phyloP scores from a whole-genome alignment of 1,140 invertebrate species.

The Pseudomyrmex pallidus region DNA sequence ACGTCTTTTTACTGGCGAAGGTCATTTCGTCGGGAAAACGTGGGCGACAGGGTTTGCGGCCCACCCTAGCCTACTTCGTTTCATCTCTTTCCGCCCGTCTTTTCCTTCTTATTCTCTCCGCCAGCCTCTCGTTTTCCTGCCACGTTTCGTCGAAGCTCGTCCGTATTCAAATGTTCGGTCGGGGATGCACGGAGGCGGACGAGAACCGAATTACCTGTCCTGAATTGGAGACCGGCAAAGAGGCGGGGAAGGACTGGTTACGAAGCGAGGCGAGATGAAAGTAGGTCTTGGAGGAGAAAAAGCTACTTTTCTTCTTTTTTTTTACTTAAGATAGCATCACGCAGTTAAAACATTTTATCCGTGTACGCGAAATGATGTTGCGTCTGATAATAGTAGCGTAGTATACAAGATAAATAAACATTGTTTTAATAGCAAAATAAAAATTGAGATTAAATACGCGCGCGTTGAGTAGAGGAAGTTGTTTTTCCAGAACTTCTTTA shows the following conservation, averaged over 20 bases:
- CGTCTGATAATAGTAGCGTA: not conserved
- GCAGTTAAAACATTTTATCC: constrained; percentile 19
- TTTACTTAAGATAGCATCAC: constrained; percentile 5
- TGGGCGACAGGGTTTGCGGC: constrained; percentile 20
- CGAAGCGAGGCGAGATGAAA: constrained; percentile 36
- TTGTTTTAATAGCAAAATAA: not conserved
- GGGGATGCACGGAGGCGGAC: constrained; percentile 29
- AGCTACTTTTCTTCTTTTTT: constrained; percentile 27
- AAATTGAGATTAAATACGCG: not conserved
- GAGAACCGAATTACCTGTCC: constrained; percentile 58
- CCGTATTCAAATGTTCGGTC: constrained; percentile 59
- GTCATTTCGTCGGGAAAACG: constrained; percentile 52
- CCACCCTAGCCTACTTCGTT: constrained; percentile 44
- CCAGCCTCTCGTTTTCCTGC: constrained; percentile 39
- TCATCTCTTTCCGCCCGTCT: not conserved
- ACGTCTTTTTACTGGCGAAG: constrained; percentile 56
- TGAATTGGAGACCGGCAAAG: constrained; percentile 51
- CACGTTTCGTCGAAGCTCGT: constrained; percentile 43
- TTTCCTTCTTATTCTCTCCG: not conserved
- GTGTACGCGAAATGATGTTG: not conserved
- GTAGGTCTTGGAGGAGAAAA: constrained; percentile 16
- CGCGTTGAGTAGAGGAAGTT: not conserved
- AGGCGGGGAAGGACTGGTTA: constrained; percentile 17
- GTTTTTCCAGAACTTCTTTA: not conserved
- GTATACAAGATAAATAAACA: not conserved